Evolutionary conservation across 2,888 invertebrate genomes (phyloP).

Genomic region (Mythimna loreyi): DNA sequence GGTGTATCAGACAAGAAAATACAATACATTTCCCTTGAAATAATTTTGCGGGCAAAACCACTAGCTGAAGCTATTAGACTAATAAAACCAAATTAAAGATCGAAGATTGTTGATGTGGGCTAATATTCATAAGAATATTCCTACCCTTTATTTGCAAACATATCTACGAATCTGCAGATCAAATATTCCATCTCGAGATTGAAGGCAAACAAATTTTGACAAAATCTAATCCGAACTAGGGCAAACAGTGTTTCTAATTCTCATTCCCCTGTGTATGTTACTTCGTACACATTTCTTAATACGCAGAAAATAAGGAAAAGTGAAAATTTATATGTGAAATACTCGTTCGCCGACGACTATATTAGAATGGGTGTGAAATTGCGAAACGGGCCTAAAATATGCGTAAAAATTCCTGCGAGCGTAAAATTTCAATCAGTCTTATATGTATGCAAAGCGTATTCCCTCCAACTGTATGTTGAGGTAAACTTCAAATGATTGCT

Average conservation of each 20-base stretch:
- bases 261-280: constrained; percentile 32
- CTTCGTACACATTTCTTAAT: constrained; percentile 57
- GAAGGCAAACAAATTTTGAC: constrained; percentile 52
- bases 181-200: constrained; percentile 54
- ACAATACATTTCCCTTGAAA: no score
- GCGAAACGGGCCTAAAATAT: constrained; percentile 82
- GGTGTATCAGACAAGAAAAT: no score
- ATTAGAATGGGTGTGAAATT: constrained; percentile 80
- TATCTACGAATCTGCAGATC: constrained; percentile 46
- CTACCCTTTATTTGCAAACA: constrained; percentile 32
- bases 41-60: no score
- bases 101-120: constrained; percentile 11
- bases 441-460: constrained; percentile 86
- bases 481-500: constrained; percentile 54
- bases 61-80: not conserved
- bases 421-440: constrained; percentile 89
- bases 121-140: constrained; percentile 21
- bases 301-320: constrained; percentile 62
- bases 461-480: constrained; percentile 52
- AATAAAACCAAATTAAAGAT: constrained; percentile 24
- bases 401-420: constrained; percentile 85
- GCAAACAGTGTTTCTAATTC: constrained; percentile 49
- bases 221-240: constrained; percentile 48
- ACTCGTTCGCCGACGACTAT: constrained; percentile 73
- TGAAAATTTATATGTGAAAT: constrained; percentile 70